Base-by-base conservation (phyloP, 1,140 invertebrate species). In the Leguminivora glycinivorella region DNA sequence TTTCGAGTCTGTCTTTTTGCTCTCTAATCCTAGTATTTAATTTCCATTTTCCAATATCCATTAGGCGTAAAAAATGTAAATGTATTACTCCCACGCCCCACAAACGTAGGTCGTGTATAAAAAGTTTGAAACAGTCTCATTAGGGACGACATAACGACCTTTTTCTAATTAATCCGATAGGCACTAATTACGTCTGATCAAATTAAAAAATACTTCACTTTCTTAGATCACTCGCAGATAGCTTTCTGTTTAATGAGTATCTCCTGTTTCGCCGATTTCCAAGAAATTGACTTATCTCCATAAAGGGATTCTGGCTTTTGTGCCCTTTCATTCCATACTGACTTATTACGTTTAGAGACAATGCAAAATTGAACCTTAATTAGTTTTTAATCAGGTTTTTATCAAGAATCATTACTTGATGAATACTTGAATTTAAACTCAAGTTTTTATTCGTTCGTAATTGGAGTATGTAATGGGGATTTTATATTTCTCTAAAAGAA, bases 131-230 rank as follows among this genome's bases (percentile, higher is more conserved):
- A 26, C 14, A 31, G n/a, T 17, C 29, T 63, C 58, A 63, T 63
- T 63, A 63, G 67, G 14, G 38, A 19, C 34, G 9, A 38, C 17
- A 29, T 10, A 34, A 40, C 24, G 40, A 47, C 69, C 31, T 26
- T 47, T 38, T 38, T 60, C n/a, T 73, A 77, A 77, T 77, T 74
- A 77, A 72, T 31, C 43, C 74, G 74, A 77, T 73, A 75, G 70
- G 19, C 40, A 67, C 69, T 75, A 75, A 77, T 75, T 77, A 72
- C 70, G 56, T 26, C 9, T 47, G 58, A 74, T 66, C 60, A 26
- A 69, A 74, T 56, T 67, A 67, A 70, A 77, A 79, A 72, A 72
- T 76, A 75, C 58, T 29, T 31, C n/a, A 26, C 24, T 60, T 63
- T 63, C 58, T 29, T 22, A 63, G 58, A 31, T 63, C 58, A 31